These are phyloP conservation scores for Bucco capensis DNA, from an alignment of 2,113 vertebrate genomes.

Conservation along the genomic window DNA sequence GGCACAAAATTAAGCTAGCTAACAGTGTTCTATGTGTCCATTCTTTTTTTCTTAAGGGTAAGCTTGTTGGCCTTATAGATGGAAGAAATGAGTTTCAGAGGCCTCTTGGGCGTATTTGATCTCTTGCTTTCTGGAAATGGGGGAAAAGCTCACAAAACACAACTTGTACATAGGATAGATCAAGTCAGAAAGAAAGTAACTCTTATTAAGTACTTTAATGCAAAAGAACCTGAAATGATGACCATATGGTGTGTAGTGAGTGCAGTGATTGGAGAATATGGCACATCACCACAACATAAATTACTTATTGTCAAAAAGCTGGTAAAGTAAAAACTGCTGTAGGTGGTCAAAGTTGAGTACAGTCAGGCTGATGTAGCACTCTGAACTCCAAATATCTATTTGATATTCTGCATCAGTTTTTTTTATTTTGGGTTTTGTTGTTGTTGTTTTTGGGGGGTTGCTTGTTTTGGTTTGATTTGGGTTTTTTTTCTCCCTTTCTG, in stretches of 20 bases:
- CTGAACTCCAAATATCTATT: background rate
- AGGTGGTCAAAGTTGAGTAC: background rate
- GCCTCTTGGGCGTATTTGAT: background rate
- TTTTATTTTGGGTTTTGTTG: too few species aligned
- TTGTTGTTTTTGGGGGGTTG: too few species aligned
- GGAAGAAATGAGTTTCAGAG: background rate
- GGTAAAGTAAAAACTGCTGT: background rate
- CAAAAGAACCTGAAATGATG: background rate
- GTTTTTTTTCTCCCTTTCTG: background rate
- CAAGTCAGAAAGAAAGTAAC: background rate
- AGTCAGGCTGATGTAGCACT: background rate
- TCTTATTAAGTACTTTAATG: background rate
- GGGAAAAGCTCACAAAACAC: background rate
- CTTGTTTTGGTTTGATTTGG: too few species aligned
- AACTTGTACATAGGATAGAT: background rate
- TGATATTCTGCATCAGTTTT: background rate
- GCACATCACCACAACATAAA: background rate
- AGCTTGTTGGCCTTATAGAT: background rate
- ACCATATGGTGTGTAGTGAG: background rate
- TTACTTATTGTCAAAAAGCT: slow-evolving; percentile 29
- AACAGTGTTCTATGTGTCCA: background rate
- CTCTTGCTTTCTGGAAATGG: background rate
- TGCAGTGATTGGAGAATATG: background rate
- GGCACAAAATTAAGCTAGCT: background rate
- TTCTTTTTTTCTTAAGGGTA: background rate